Percentiles rank a stretch among this genome's conserved stretches.
phyloP scores from a whole-genome alignment of 2,888 invertebrate genomes.

The Pachycephus smyrnensis region DNA sequence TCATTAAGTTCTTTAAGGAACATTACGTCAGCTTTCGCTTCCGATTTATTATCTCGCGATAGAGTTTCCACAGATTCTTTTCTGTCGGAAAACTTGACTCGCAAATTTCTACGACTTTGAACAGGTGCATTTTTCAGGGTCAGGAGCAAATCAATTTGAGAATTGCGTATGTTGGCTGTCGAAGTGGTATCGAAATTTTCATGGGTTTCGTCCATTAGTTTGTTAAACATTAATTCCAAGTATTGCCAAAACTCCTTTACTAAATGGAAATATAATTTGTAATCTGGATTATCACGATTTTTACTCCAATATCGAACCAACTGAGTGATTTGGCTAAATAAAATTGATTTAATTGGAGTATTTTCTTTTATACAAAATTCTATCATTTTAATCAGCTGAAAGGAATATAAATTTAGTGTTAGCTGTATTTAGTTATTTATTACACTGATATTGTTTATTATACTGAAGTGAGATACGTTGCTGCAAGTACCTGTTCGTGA shows the following conservation, averaged over 20 bases:
- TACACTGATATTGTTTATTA: neutral
- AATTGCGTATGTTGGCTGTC: constrained; percentile 33
- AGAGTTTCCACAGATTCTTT: constrained; percentile 42
- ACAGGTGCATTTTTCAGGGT: constrained; percentile 65
- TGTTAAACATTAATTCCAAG: constrained; percentile 56
- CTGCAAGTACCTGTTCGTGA: constrained; percentile 51
- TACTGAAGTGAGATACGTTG: neutral
- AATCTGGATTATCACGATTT: constrained; percentile 59
- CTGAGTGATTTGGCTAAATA: constrained; percentile 69
- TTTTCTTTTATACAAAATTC: constrained; percentile 68
- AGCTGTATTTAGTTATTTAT: neutral
- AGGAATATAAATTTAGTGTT: constrained; percentile 41
- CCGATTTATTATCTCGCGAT: constrained; percentile 5
- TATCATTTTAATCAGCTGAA: constrained; percentile 67
- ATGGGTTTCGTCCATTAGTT: constrained; percentile 36
- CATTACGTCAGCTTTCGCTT: constrained; percentile 46
- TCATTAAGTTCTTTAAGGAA: constrained; percentile 68
- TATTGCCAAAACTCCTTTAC: constrained; percentile 65
- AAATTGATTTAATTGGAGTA: constrained; percentile 62
- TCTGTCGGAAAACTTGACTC: constrained; percentile 70
- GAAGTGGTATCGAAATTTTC: constrained; percentile 35
- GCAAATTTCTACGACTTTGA: constrained; percentile 67
- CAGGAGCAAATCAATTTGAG: constrained; percentile 68
- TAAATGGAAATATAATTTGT: constrained; percentile 57
- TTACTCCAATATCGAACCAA: constrained; percentile 72